Conservation (phyloP, 2,113 vertebrate species). For the Sturnira hondurensis region DNA sequence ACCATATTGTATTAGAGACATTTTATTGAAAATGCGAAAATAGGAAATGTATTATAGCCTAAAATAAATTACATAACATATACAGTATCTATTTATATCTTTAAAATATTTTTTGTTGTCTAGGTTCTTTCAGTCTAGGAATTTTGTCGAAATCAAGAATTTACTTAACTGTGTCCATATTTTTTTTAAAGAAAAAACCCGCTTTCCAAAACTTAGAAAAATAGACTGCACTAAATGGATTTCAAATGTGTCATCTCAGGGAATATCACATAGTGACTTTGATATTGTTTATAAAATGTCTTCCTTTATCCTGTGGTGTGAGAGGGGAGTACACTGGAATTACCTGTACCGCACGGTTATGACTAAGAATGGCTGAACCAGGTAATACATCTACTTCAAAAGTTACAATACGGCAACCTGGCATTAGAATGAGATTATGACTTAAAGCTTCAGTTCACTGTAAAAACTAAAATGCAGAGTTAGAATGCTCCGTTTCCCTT, state of each 20-base stretch:
- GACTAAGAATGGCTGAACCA: slow-evolving; percentile 61
- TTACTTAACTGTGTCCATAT: slow-evolving; percentile 74
- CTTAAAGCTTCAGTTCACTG: slow-evolving; percentile 78
- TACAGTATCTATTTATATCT: slow-evolving; percentile 84
- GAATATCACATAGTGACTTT: slow-evolving; percentile 59
- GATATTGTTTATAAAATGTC: slow-evolving; percentile 72
- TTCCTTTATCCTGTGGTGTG: slow-evolving; percentile 19
- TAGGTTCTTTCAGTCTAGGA: slow-evolving; percentile 78
- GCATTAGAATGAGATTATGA: slow-evolving; percentile 77
- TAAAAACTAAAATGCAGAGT: background rate
- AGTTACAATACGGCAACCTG: slow-evolving; percentile 49
- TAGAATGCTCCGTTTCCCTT: background rate
- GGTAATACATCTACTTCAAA: slow-evolving; percentile 62
- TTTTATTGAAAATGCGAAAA: slow-evolving; percentile 81
- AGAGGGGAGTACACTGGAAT: slow-evolving; percentile 41
- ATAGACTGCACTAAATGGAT: slow-evolving; percentile 80
- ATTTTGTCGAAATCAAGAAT: slow-evolving; percentile 79
- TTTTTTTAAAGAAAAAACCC: slow-evolving; percentile 75
- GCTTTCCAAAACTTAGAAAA: slow-evolving; percentile 84
- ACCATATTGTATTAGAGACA: slow-evolving; percentile 71
- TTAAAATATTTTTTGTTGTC: slow-evolving; percentile 77
- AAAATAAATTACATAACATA: slow-evolving; percentile 86
- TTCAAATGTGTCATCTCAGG: slow-evolving; percentile 75
- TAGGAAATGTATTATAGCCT: slow-evolving; percentile 81
- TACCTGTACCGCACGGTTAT: slow-evolving; percentile 28